A percentile compares a stretch with the other conserved stretches of the same genome.
Evolutionary conservation across 2,888 invertebrate species (phyloP).

Genomic region (Caenorhabditis sp.): DNA sequence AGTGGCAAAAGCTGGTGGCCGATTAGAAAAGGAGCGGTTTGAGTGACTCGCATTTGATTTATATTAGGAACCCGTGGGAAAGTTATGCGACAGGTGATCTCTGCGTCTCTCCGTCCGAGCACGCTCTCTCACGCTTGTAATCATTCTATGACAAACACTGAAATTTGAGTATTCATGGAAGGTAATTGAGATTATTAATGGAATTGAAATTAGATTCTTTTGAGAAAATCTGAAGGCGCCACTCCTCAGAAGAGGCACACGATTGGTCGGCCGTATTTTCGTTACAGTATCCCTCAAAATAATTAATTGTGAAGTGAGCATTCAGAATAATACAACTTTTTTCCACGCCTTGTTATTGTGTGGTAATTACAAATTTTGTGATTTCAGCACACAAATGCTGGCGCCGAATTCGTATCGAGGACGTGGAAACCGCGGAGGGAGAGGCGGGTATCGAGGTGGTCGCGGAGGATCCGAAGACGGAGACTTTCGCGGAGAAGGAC

Average conservation of each 20-base stretch:
- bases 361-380: conserved; percentile 1
- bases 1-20: neutral
- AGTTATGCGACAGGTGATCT: conserved; percentile 45
- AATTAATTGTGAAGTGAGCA: conserved; percentile 28
- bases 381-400: conserved; percentile 39
- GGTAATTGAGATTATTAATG: conserved; percentile 57
- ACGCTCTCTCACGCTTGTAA: conserved; percentile 41
- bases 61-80: conserved; percentile 57
- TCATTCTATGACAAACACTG: conserved; percentile 55
- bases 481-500: neutral
- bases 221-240: conserved; percentile 33
- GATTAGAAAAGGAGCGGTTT: conserved; percentile 27
- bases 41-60: conserved; percentile 39
- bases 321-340: conserved; percentile 47
- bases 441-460: neutral
- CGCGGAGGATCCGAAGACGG: neutral
- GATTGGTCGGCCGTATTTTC: conserved; percentile 10
- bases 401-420: conserved; percentile 11
- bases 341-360: conserved; percentile 53
- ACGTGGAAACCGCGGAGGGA: neutral
- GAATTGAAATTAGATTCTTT: conserved; percentile 61
- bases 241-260: no score
- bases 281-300: conserved; percentile 19
- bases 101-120: conserved; percentile 16
- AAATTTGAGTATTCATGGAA: conserved; percentile 51